phyloP scores from a whole-genome alignment of 2,113 vertebrate genomes.

The Ancistrus triradiatus region DNA sequence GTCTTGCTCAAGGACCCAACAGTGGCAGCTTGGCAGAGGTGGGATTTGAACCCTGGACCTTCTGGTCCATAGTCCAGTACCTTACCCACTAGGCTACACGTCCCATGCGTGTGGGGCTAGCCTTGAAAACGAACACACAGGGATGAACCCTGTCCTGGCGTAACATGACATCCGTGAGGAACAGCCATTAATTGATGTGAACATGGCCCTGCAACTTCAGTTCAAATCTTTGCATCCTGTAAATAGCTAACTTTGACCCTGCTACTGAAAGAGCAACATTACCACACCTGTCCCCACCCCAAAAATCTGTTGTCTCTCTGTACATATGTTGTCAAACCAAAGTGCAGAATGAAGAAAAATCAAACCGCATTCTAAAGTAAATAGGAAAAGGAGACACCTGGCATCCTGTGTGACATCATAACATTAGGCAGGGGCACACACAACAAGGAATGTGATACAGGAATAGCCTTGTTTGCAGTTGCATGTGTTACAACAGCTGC shows the following conservation, averaged over 20 bases:
- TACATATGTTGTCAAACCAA: neutral
- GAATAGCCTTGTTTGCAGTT: slow-evolving; percentile 27
- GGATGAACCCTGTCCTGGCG: no score
- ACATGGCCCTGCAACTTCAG: no score
- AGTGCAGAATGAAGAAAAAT: slow-evolving; percentile 7
- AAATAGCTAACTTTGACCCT: slow-evolving; percentile 28
- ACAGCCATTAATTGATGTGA: neutral
- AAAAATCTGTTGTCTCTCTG: slow-evolving; percentile 4
- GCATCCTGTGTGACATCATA: slow-evolving; percentile 43
- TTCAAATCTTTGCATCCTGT: slow-evolving; percentile 31
- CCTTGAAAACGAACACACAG: no score
- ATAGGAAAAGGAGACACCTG: slow-evolving; percentile 41
- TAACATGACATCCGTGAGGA: no score
- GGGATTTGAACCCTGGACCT: no score
- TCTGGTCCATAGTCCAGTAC: no score
- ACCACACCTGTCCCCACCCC: neutral
- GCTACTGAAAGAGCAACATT: slow-evolving; percentile 17
- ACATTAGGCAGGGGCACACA: neutral
- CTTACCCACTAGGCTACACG: no score
- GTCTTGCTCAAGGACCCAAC: no score
- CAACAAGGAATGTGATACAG: slow-evolving; percentile 27
- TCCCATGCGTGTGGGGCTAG: no score
- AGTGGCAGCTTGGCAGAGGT: no score
- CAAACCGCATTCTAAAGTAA: slow-evolving; percentile 11
- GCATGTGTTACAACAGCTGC: slow-evolving; percentile 27